A percentile compares a stretch with the other conserved stretches of the same genome.
Conservation (phyloP, 2,888 invertebrate genomes). For the Metallyticus violacea region DNA sequence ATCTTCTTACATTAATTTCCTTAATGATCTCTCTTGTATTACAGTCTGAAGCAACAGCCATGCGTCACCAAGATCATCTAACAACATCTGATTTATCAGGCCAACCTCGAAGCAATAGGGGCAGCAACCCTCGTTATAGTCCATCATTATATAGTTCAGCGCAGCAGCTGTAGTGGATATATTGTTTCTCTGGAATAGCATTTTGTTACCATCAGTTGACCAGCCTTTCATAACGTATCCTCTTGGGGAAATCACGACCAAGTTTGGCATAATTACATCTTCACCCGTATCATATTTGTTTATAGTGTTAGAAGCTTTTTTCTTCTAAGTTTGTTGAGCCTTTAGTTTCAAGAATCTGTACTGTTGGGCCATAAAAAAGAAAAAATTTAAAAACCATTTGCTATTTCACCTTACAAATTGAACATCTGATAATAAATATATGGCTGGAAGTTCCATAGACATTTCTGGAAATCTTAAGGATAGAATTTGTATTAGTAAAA, state of each 20-base stretch:
- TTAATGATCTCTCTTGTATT: constrained; percentile 41
- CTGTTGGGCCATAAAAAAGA: neutral
- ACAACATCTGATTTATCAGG: neutral
- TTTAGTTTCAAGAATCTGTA: neutral
- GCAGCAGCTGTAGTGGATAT: neutral
- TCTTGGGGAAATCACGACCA: neutral
- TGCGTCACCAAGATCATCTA: constrained; percentile 52
- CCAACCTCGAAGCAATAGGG: neutral
- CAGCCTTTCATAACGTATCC: neutral
- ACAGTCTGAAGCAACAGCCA: constrained; percentile 52
- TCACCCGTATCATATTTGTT: neutral
- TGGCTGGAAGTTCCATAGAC: neutral
- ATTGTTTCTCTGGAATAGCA: neutral
- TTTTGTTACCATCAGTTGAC: neutral
- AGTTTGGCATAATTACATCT: neutral
- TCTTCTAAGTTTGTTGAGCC: neutral
- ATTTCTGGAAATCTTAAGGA: neutral
- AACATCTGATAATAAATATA: neutral
- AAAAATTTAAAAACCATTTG: neutral
- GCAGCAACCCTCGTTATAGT: constrained; percentile 5
- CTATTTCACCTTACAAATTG: neutral
- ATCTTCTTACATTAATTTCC: neutral
- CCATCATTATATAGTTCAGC: neutral
- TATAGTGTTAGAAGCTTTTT: neutral
- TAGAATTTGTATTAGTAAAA: neutral